A percentile compares a stretch with the other conserved stretches of the same genome.
Evolutionary conservation across 2,113 vertebrate species (phyloP).

Genomic region (Anhinga rufa): DNA sequence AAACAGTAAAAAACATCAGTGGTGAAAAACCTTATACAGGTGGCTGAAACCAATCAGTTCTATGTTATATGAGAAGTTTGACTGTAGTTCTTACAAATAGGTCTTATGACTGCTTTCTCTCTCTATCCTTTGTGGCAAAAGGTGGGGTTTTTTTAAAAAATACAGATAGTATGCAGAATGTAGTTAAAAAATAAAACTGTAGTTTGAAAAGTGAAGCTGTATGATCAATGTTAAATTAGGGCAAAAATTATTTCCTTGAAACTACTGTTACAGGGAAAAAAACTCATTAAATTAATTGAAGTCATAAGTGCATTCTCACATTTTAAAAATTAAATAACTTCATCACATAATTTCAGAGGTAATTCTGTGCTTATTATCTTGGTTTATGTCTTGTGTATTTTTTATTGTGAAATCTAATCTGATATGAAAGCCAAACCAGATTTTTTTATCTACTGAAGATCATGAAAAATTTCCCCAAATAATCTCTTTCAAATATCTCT

Average conservation of each 20-base stretch:
- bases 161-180: neutral
- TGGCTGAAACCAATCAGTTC: neutral
- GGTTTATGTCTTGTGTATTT: neutral
- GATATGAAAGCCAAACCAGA: neutral
- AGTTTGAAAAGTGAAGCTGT: neutral
- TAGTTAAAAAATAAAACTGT: neutral
- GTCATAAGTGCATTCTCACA: neutral
- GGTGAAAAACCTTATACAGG: neutral
- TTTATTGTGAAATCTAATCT: neutral
- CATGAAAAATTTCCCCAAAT: rapidly evolving
- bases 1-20: neutral
- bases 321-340: neutral
- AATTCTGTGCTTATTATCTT: neutral
- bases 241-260: neutral
- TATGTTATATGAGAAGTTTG: neutral
- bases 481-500: neutral
- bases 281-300: neutral
- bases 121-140: neutral
- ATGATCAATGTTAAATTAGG: neutral
- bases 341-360: neutral
- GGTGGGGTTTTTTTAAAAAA: neutral
- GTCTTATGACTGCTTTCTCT: neutral
- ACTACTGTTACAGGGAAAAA: neutral
- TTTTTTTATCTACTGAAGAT: neutral
- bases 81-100: neutral